Evolutionary conservation across 2,888 invertebrate genomes (phyloP).

Genomic region (Eristalis arbustorum): DNA sequence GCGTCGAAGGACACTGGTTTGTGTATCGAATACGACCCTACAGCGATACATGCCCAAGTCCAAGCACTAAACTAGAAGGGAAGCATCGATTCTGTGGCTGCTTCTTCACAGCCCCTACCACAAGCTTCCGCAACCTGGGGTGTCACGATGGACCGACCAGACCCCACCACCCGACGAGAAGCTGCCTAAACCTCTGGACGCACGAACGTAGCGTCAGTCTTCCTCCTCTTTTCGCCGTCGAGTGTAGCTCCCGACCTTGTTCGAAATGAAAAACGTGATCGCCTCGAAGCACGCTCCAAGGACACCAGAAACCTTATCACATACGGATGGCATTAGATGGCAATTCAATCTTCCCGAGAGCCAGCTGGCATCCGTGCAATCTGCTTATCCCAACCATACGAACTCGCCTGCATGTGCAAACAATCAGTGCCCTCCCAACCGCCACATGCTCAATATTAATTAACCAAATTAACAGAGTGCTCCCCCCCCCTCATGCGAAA

Average conservation of each 20-base stretch:
- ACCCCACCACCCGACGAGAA: no score
- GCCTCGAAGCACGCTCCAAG: background rate
- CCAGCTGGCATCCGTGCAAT: background rate
- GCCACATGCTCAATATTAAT: conserved; percentile 13
- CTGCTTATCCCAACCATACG: background rate
- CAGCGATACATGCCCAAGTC: no score
- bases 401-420: no score
- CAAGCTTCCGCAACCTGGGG: no score
- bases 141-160: no score
- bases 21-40: conserved; percentile 1
- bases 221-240: background rate
- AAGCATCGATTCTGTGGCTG: no score
- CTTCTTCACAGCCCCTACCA: no score
- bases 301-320: background rate
- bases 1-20: conserved; percentile 14
- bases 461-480: conserved; percentile 25
- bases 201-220: no score
- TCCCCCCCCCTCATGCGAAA: background rate
- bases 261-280: background rate
- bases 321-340: background rate
- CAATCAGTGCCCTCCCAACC: no score
- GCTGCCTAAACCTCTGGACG: no score
- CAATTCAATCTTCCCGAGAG: background rate
- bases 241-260: background rate
- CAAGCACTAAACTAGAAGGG: no score